Evolutionary conservation across 2,888 invertebrate genomes (phyloP).

Genomic region (Limenitis arthemis): DNA sequence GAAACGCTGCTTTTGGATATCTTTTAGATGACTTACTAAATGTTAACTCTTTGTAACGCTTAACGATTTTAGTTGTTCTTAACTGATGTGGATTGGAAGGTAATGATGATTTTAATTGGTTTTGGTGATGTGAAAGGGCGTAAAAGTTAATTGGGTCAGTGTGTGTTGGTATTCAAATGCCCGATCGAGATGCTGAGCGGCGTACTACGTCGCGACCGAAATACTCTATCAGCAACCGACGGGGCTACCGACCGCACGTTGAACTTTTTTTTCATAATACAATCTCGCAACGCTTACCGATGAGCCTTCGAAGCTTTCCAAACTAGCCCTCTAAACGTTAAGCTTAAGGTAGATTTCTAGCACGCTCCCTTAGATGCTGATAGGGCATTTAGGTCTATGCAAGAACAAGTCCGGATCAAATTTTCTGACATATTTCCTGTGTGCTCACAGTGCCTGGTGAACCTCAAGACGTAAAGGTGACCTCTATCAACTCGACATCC

Average conservation of each 20-base stretch:
- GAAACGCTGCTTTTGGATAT: slow-evolving; percentile 59
- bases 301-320: slow-evolving; percentile 46
- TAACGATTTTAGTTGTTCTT: slow-evolving; percentile 67
- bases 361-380: slow-evolving; percentile 70
- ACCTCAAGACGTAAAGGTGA: slow-evolving; percentile 93
- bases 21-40: slow-evolving; percentile 52
- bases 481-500: slow-evolving; percentile 94
- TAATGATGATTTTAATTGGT: slow-evolving; percentile 67
- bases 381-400: slow-evolving; percentile 66
- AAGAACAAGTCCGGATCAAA: slow-evolving; percentile 34
- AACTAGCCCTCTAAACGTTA: slow-evolving; percentile 44
- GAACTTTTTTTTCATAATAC: slow-evolving; percentile 24
- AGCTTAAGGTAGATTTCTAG: slow-evolving; percentile 61
- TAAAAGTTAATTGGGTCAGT: slow-evolving; percentile 59
- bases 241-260: slow-evolving; percentile 61
- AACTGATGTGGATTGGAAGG: slow-evolving; percentile 69
- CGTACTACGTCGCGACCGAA: slow-evolving; percentile 54
- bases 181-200: slow-evolving; percentile 71
- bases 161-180: slow-evolving; percentile 85
- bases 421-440: slow-evolving; percentile 35
- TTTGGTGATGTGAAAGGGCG: slow-evolving; percentile 68
- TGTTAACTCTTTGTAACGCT: slow-evolving; percentile 68
- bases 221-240: slow-evolving; percentile 67
- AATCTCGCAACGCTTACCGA: slow-evolving; percentile 39
- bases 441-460: slow-evolving; percentile 93